Percentiles rank a stretch among this genome's conserved stretches.
phyloP scores from a whole-genome alignment of 2,888 invertebrate species.

The Synanthedon tipuliformis region DNA sequence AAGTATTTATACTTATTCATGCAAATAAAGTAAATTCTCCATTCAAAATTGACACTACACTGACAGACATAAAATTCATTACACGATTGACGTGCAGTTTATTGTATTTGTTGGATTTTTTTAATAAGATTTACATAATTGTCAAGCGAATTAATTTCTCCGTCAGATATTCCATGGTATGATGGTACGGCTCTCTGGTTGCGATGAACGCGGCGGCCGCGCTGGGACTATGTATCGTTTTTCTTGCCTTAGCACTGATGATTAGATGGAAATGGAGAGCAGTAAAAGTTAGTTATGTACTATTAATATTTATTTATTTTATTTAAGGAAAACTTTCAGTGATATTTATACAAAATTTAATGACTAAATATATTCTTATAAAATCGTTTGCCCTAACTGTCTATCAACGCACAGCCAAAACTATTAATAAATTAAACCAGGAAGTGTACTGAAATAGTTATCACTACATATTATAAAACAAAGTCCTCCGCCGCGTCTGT shows the following conservation, averaged over 20 bases:
- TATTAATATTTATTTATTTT: too few species aligned
- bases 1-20: neutral
- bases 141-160: neutral
- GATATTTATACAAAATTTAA: too few species aligned
- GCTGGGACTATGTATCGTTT: conserved; percentile 28
- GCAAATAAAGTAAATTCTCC: neutral
- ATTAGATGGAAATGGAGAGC: conserved; percentile 32
- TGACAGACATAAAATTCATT: too few species aligned
- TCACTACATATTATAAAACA: too few species aligned
- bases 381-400: too few species aligned
- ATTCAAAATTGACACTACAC: neutral
- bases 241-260: conserved; percentile 26
- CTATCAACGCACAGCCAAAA: too few species aligned
- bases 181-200: conserved; percentile 14
- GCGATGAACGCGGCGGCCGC: conserved; percentile 26
- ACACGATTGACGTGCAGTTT: too few species aligned
- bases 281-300: conserved; percentile 26
- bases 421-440: too few species aligned
- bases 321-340: too few species aligned
- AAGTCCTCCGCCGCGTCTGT: too few species aligned
- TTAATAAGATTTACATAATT: conserved; percentile 2
- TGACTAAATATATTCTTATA: too few species aligned
- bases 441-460: too few species aligned
- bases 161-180: conserved; percentile 8
- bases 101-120: neutral